These are phyloP conservation scores for Lycaena phlaeas DNA, from an alignment of 2,888 invertebrate genomes.

Conservation along the genomic window DNA sequence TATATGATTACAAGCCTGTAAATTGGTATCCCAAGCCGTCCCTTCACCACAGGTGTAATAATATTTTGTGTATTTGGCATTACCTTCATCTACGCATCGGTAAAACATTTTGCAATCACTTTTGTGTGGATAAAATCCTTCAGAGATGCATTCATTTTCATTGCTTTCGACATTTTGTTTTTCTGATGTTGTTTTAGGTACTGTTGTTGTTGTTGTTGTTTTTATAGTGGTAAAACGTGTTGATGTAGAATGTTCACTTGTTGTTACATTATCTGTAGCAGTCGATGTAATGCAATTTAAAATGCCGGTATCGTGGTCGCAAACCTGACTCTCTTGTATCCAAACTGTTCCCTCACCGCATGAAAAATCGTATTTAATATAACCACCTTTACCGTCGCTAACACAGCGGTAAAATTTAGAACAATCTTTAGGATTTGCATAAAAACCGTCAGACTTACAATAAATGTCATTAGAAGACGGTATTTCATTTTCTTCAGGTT, in stretches of 20 bases:
- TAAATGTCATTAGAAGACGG: slow-evolving; percentile 1
- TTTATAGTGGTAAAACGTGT: slow-evolving; percentile 1
- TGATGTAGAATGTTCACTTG: not conserved
- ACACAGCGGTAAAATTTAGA: slow-evolving; percentile 86
- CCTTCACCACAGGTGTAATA: slow-evolving; percentile 77
- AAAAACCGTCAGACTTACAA: slow-evolving; percentile 77
- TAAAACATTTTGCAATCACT: slow-evolving; percentile 82
- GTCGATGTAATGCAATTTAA: slow-evolving; percentile 1
- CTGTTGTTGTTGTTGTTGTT: too few relatives aligned
- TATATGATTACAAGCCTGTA: slow-evolving; percentile 67
- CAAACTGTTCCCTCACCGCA: slow-evolving; percentile 85
- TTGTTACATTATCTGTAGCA: not conserved
- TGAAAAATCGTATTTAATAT: slow-evolving; percentile 77
- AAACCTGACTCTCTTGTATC: slow-evolving; percentile 78
- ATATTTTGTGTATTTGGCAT: slow-evolving; percentile 61
- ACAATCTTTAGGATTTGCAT: slow-evolving; percentile 78
- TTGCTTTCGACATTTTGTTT: not conserved
- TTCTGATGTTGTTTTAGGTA: slow-evolving; percentile 3
- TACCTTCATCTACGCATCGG: slow-evolving; percentile 74
- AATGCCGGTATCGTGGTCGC: slow-evolving; percentile 67
- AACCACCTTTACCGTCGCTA: slow-evolving; percentile 71
- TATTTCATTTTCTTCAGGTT: not conserved
- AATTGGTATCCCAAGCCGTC: slow-evolving; percentile 79
- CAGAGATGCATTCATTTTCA: slow-evolving; percentile 16
- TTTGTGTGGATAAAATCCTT: slow-evolving; percentile 69